Evolutionary conservation across 37 sponge, comb jelly and placozoan genomes (phyloP).

Genomic region (Halichondria panicea): DNA sequence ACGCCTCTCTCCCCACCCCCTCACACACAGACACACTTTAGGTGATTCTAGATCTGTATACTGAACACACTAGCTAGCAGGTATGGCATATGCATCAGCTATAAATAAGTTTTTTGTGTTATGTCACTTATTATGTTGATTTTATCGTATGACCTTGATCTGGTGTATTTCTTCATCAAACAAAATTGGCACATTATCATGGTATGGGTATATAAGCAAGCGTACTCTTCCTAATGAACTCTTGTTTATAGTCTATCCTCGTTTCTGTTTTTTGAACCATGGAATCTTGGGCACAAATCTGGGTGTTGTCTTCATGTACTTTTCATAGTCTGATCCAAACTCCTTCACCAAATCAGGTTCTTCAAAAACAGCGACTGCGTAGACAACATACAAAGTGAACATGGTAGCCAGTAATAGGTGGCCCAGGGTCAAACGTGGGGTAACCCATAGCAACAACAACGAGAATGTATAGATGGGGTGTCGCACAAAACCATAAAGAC

Average conservation of each 20-base stretch:
- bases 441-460: constrained; percentile 29
- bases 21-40: not conserved
- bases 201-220: too few species aligned
- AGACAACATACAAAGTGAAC: constrained; percentile 25
- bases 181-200: too few species aligned
- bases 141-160: too few species aligned
- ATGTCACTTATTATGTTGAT: too few species aligned
- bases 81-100: too few species aligned
- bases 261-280: too few species aligned
- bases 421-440: constrained; percentile 49
- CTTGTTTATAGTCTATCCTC: too few species aligned
- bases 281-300: constrained; percentile 35
- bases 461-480: constrained; percentile 36
- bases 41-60: not conserved
- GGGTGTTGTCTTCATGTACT: constrained; percentile 61
- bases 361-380: constrained; percentile 30
- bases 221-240: too few species aligned
- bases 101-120: too few species aligned
- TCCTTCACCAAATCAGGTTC: constrained; percentile 51
- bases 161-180: too few species aligned
- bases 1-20: not conserved
- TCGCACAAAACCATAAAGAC: constrained; percentile 37
- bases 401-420: constrained; percentile 16
- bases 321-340: constrained; percentile 30
- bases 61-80: too few species aligned